A percentile compares a stretch with the other conserved stretches of the same genome.
These are phyloP conservation scores for Struthio camelus DNA, from an alignment of 2,113 vertebrate species.

Conservation along the genomic window DNA sequence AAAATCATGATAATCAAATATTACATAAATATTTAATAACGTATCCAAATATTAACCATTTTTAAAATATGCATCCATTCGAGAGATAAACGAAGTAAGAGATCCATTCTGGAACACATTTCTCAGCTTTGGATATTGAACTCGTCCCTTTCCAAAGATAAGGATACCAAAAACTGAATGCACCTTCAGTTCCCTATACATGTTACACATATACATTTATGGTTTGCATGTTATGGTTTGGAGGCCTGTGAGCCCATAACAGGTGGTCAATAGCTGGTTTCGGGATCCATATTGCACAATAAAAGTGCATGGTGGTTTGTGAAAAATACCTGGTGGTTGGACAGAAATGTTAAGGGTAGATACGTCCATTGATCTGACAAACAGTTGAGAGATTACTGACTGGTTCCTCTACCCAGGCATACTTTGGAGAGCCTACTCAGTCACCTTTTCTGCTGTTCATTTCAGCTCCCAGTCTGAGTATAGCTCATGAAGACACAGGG, in stretches of 20 bases:
- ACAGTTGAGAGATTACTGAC: neutral
- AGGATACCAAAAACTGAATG: neutral
- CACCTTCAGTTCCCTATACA: neutral
- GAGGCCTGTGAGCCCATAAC: neutral
- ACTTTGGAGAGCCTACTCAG: neutral
- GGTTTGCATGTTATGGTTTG: neutral
- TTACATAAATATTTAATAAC: neutral
- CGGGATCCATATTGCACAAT: neutral
- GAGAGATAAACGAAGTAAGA: neutral
- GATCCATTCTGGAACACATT: neutral
- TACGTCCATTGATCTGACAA: neutral
- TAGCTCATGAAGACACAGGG: neutral
- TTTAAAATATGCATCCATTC: neutral
- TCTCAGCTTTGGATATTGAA: neutral
- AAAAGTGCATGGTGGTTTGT: neutral
- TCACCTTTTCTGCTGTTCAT: neutral
- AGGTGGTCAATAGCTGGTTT: neutral
- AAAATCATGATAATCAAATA: neutral
- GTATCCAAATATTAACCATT: neutral
- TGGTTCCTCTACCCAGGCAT: neutral
- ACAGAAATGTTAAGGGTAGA: neutral
- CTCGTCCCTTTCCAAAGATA: neutral
- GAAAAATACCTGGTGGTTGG: neutral
- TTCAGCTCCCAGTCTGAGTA: neutral
- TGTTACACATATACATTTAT: neutral